Percentiles rank a stretch among this genome's conserved stretches.
Evolutionary conservation across 1,140 invertebrate genomes (phyloP).

Genomic region (Bradysia coprophila): DNA sequence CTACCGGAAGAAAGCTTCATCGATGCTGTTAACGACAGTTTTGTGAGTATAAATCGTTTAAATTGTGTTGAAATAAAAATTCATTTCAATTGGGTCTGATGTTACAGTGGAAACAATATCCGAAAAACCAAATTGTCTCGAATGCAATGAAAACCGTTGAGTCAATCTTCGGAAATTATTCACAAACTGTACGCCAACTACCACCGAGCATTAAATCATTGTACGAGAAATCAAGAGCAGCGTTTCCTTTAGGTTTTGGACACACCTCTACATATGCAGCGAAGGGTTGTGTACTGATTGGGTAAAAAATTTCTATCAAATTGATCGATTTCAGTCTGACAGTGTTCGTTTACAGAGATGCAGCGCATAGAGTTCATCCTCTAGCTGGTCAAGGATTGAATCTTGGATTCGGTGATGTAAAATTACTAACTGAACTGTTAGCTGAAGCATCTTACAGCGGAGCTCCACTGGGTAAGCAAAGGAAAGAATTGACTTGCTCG

Average conservation of each 20-base stretch:
- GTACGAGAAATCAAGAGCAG: slow-evolving; percentile 46
- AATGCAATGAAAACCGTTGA: slow-evolving; percentile 28
- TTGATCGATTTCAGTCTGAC: neutral
- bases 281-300: slow-evolving; percentile 57
- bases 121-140: slow-evolving; percentile 27
- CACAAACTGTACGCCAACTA: slow-evolving; percentile 34
- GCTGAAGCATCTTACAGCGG: slow-evolving; percentile 53
- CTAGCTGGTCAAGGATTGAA: slow-evolving; percentile 95
- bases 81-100: neutral
- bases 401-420: slow-evolving; percentile 87
- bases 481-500: slow-evolving; percentile 3
- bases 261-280: slow-evolving; percentile 72
- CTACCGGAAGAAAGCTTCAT: slow-evolving; percentile 66
- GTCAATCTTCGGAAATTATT: slow-evolving; percentile 11
- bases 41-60: slow-evolving; percentile 31
- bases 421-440: slow-evolving; percentile 45
- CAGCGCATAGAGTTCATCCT: slow-evolving; percentile 91
- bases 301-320: slow-evolving; percentile 29
- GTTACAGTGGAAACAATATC: slow-evolving; percentile 46
- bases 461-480: slow-evolving; percentile 43
- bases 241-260: slow-evolving; percentile 82
- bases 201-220: slow-evolving; percentile 60
- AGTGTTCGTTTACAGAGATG: slow-evolving; percentile 49
- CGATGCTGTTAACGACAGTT: slow-evolving; percentile 70
- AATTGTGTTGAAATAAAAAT: neutral